Evolutionary conservation across 92 coral and sea anemone species (phyloP), one percentile per base, ranked within the genome.

Genomic region (Phenganax stokvisi): DNA sequence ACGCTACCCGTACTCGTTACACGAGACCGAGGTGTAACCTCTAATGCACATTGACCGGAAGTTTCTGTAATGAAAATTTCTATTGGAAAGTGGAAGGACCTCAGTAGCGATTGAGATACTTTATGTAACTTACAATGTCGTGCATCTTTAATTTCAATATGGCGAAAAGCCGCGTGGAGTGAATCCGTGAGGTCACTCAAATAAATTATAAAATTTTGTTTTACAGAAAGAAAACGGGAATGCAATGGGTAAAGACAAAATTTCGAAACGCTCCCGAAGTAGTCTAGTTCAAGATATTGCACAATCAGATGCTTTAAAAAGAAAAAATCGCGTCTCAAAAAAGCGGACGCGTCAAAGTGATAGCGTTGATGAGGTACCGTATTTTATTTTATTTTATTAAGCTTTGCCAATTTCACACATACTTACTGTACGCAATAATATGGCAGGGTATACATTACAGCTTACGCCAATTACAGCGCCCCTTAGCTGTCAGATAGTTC

Each of bases 181-280:
- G 47, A 27, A 0, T 61, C 47, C 2, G 47, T 37, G 47, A 37
- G 5, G 47, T 66, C 1, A 7, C 10, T 66, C 4, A 27, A 66
- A 27, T 20, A 66, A 17, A 66, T 15, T 9, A 51, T 66, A 66
- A 66, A 6, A 66, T 6, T 27, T 25, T 9, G 72, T 27, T 9
- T 66, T 29, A 20, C 44, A 30, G 47, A 66, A 12, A 66, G 1
- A 12, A 66, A 66, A 25, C 81, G 56, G 12, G 17, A 11, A 7
- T 8, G 67, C 55, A 56, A 93, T 93, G 98, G 98, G 98, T 17
- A 93, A 93, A 86, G 98, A 93, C 47, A 93, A 87, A 87, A 89
- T 87, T 77, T 88, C 72, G 15, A 89, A 73, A 72, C 83, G 87
- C 28, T 89, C 85, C 81, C 80, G 89, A 64, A 81, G 89, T 60